phyloP scores from a whole-genome alignment of 2,113 vertebrate genomes.

The Etia nguti region DNA sequence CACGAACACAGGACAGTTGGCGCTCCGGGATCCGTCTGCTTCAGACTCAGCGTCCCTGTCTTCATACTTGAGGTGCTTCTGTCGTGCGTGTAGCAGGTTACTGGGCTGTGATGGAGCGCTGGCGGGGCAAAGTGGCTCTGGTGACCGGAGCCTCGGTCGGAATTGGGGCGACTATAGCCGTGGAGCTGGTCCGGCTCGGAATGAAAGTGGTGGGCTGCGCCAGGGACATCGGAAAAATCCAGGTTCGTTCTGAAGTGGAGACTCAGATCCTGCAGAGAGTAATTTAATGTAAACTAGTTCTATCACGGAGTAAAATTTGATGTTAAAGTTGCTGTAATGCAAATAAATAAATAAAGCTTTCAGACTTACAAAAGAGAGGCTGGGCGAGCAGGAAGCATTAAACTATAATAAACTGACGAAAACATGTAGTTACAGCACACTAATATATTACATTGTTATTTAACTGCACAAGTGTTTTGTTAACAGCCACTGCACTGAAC shows the following conservation, averaged over 20 bases:
- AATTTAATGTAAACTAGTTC: not conserved
- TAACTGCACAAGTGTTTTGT: not conserved
- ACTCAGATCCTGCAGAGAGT: not conserved
- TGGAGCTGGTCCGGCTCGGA: conserved; percentile 79
- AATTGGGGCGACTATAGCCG: conserved; percentile 78
- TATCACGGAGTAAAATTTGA: not conserved
- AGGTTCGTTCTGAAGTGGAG: not conserved
- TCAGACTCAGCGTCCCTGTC: not conserved
- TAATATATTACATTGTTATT: not conserved
- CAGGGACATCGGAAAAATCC: not conserved
- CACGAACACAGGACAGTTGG: not conserved
- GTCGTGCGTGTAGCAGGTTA: not conserved
- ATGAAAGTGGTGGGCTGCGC: conserved; percentile 85
- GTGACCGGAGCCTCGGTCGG: conserved; percentile 43
- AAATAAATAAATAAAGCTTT: not conserved
- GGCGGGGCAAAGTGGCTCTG: not conserved
- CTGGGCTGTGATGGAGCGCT: not conserved
- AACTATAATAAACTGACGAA: not conserved
- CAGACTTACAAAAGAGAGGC: not conserved
- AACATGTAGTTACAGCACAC: not conserved
- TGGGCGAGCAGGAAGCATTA: not conserved
- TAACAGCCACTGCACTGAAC: not conserved
- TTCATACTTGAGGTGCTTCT: not conserved
- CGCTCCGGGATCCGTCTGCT: not conserved
- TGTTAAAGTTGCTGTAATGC: not conserved